These are phyloP conservation scores for Astur gentilis DNA, from an alignment of 2,113 vertebrate genomes.

Conservation along the genomic window DNA sequence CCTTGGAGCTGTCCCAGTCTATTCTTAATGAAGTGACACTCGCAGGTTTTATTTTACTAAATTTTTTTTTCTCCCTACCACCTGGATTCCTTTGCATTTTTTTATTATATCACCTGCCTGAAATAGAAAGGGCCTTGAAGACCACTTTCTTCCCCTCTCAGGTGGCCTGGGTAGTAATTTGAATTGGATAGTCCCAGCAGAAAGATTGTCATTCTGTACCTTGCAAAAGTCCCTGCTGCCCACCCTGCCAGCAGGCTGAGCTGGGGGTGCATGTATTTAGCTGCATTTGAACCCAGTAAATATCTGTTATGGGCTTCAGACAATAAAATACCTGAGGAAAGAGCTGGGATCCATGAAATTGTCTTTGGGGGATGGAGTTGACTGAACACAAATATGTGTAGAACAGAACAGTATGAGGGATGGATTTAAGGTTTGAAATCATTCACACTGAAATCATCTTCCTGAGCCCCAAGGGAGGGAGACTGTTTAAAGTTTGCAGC, in stretches of 20 bases:
- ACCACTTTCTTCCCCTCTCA: neutral
- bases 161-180: neutral
- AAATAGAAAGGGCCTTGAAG: neutral
- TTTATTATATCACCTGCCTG: neutral
- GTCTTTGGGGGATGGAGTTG: neutral
- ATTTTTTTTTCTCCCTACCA: too few species aligned
- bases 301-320: neutral
- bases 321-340: neutral
- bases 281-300: neutral
- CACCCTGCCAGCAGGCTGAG: neutral
- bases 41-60: neutral
- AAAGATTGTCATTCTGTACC: neutral
- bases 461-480: neutral
- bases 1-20: neutral
- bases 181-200: neutral
- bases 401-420: neutral
- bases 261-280: neutral
- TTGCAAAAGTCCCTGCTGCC: neutral
- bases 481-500: neutral
- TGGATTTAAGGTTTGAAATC: neutral
- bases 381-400: neutral
- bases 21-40: neutral
- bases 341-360: neutral
- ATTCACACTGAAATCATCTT: neutral
- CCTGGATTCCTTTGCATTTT: neutral